Evolutionary conservation across 2,113 vertebrate species (phyloP), one percentile per base, ranked within the genome.

Genomic region (Hyperoodon ampullatus): DNA sequence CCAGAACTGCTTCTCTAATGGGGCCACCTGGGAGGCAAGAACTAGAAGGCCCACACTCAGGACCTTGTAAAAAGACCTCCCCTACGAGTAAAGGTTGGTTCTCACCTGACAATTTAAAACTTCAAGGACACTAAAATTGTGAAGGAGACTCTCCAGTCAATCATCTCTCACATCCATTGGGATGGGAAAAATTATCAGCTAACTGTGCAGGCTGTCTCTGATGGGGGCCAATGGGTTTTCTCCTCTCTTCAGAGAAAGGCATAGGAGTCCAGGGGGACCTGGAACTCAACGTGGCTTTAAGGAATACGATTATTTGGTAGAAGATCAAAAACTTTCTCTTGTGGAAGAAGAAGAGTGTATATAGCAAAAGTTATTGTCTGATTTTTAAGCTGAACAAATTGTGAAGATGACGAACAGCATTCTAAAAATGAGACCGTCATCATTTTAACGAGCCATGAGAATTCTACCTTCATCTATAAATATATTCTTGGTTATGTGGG

Each of bases 51-150:
- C 55, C 42, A 39, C 19, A n/a, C 55, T 18, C 42, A 50, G 0
- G 1, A 66, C 13, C 33, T 65, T n/a, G 26, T 39, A 30, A 35
- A 82, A 71, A 83, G 23, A 92, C 9, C 24, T 7, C 0, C 35
- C 3, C 14, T 24, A n/a, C 72, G 33, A 24, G 18, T 19, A 58
- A 93, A 93, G 39, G 80, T 13, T 9, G 14, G 26, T n/a, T 96
- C 14, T 97, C 68, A 66, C 12, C 94, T 88, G 77, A 58, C 18
- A 33, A 53, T 18, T 55, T 44, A 95, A 97, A 93, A 88, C 10
- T 30, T 87, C 28, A 83, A 0, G 39, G 82, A 84, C 60, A 9
- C 35, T 42, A 47, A 96, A n/a, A 93, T 88, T 93, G 87, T 70
- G 18, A 42, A 77, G 86, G 35, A 63, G 80, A 94, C 39, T 44